These are phyloP conservation scores for Ceratosolen fusciceps DNA, from an alignment of 1,140 invertebrate species.

Conservation along the genomic window DNA sequence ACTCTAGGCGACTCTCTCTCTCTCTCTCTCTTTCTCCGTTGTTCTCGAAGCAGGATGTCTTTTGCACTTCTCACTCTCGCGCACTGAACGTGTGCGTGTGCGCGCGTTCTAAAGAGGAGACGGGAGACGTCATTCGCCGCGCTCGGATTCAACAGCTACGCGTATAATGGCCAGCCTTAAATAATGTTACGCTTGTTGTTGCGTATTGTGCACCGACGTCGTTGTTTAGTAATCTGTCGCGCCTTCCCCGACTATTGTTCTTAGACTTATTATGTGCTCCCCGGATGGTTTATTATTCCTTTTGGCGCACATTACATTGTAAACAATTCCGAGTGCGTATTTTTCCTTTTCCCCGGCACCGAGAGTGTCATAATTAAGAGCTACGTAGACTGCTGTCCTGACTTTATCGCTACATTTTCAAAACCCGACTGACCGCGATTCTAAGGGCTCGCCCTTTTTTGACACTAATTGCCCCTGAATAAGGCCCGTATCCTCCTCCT, in stretches of 20 bases:
- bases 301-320: background rate
- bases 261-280: constrained; percentile 1
- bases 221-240: constrained; percentile 18
- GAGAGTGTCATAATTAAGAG: background rate
- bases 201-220: constrained; percentile 9
- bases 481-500: background rate
- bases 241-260: constrained; percentile 4
- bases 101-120: no score
- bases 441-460: background rate
- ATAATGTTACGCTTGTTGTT: constrained; percentile 2
- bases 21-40: no score
- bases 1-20: no score
- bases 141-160: background rate
- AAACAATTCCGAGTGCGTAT: background rate
- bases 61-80: no score
- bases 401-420: background rate
- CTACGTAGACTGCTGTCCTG: background rate
- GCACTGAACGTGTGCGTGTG: no score
- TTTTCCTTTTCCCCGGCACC: background rate
- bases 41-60: no score
- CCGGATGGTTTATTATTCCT: background rate
- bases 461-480: background rate
- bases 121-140: background rate
- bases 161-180: constrained; percentile 3
- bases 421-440: background rate